Percentiles rank a stretch among this genome's conserved stretches.
Conservation (phyloP, 1,140 invertebrate species). For the Drosophila dunni region DNA sequence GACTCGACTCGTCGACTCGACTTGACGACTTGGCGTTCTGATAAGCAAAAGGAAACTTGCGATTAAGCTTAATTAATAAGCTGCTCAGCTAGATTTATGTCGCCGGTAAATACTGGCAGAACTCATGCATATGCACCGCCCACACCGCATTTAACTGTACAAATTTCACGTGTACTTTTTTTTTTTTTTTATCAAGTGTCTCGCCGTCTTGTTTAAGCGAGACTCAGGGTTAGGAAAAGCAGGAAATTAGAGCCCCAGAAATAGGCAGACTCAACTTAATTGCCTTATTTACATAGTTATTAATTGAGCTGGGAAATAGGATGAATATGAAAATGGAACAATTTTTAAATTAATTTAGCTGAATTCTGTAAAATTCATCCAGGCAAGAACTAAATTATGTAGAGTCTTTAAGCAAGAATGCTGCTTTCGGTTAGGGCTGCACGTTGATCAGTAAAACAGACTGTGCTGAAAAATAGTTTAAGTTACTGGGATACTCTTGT, state of each 20-base stretch:
- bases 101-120: conserved; percentile 24
- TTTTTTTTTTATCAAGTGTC: conserved; percentile 28
- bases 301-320: neutral
- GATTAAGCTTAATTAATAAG: conserved; percentile 82
- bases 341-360: neutral
- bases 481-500: too few relatives aligned
- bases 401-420: too few relatives aligned
- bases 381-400: too few relatives aligned
- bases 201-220: conserved; percentile 53
- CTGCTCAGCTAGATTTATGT: conserved; percentile 54
- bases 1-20: conserved; percentile 3
- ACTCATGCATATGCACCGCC: neutral
- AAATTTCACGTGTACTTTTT: conserved; percentile 41
- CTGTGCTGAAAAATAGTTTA: too few relatives aligned
- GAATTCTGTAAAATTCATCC: neutral
- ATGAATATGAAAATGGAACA: neutral
- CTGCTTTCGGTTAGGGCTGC: too few relatives aligned
- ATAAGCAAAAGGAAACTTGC: conserved; percentile 69
- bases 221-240: conserved; percentile 58
- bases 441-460: too few relatives aligned
- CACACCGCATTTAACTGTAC: conserved; percentile 3
- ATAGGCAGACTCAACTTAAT: conserved; percentile 8
- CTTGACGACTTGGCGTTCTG: conserved; percentile 44
- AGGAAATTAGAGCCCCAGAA: neutral
- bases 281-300: conserved; percentile 20